Conservation (phyloP, 2,113 vertebrate genomes). For the Ageneiosus marmoratus region DNA sequence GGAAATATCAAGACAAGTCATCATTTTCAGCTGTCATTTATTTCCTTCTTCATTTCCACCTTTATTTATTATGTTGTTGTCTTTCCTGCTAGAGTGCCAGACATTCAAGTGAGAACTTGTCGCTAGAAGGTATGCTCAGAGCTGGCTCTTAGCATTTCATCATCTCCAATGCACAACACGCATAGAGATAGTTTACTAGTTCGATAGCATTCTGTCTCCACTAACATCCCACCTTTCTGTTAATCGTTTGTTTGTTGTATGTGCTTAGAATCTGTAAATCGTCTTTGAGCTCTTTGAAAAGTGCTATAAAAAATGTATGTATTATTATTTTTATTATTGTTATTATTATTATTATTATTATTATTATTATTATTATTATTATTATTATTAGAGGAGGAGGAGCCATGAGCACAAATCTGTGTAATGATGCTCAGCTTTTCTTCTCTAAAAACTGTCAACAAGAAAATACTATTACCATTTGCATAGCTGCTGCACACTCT, state of each 20-base stretch:
- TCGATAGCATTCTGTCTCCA: too few species aligned
- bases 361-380: too few species aligned
- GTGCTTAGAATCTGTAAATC: too few species aligned
- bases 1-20: slow-evolving; percentile 35
- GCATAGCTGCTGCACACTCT: slow-evolving; percentile 63
- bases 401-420: slow-evolving; percentile 59
- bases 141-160: slow-evolving; percentile 38
- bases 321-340: too few species aligned
- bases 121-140: slow-evolving; percentile 31
- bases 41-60: background rate
- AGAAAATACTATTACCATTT: slow-evolving; percentile 71
- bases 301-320: too few species aligned
- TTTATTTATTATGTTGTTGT: slow-evolving; percentile 44
- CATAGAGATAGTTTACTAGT: slow-evolving; percentile 48
- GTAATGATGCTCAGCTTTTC: slow-evolving; percentile 66
- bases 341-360: too few species aligned
- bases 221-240: too few species aligned
- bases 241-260: too few species aligned
- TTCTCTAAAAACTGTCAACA: slow-evolving; percentile 62
- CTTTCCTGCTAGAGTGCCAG: slow-evolving; percentile 19
- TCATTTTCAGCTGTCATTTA: slow-evolving; percentile 32
- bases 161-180: slow-evolving; percentile 48
- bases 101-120: slow-evolving; percentile 29
- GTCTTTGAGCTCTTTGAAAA: too few species aligned
- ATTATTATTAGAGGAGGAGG: too few species aligned